Percentiles rank a stretch among this genome's conserved stretches.
phyloP scores from a whole-genome alignment of 2,797 vertebrate genomes.

The Sebastiscus tertius region DNA sequence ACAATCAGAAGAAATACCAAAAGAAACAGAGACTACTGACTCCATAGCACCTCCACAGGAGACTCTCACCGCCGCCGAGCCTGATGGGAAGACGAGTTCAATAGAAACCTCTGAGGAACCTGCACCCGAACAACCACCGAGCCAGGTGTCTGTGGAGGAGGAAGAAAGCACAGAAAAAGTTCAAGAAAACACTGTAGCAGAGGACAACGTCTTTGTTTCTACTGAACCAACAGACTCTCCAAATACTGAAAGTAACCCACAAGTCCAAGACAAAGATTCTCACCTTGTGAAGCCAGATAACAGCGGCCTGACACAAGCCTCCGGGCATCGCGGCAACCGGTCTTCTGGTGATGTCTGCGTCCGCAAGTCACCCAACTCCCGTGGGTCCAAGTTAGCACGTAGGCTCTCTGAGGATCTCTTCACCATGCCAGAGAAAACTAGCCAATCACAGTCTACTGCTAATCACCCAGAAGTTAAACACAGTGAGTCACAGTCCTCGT shows the following conservation, averaged over 20 bases:
- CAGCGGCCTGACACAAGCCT: neutral
- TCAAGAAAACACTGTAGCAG: slow-evolving; percentile 13
- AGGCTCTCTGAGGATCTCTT: slow-evolving; percentile 75
- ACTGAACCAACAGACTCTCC: slow-evolving; percentile 7
- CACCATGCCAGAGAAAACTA: slow-evolving; percentile 56
- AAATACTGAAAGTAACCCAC: neutral
- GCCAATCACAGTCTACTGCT: neutral
- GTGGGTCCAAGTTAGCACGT: slow-evolving; percentile 50
- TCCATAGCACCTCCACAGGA: neutral
- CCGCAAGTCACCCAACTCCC: slow-evolving; percentile 70
- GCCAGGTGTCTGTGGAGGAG: neutral
- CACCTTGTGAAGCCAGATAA: neutral
- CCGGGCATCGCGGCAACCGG: slow-evolving; percentile 20
- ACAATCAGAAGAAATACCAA: slow-evolving; percentile 26
- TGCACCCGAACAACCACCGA: neutral
- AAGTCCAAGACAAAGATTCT: slow-evolving; percentile 14
- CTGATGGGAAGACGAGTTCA: neutral
- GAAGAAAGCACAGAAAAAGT: neutral
- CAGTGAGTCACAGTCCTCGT: neutral
- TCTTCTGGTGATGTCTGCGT: slow-evolving; percentile 69
- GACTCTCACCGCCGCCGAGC: neutral
- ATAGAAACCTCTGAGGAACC: neutral
- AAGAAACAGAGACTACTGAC: slow-evolving; percentile 8
- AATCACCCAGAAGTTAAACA: slow-evolving; percentile 16
- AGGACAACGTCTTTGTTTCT: slow-evolving; percentile 2